Conservation (phyloP, 2,888 invertebrate genomes). For the Oscheius sp. region DNA sequence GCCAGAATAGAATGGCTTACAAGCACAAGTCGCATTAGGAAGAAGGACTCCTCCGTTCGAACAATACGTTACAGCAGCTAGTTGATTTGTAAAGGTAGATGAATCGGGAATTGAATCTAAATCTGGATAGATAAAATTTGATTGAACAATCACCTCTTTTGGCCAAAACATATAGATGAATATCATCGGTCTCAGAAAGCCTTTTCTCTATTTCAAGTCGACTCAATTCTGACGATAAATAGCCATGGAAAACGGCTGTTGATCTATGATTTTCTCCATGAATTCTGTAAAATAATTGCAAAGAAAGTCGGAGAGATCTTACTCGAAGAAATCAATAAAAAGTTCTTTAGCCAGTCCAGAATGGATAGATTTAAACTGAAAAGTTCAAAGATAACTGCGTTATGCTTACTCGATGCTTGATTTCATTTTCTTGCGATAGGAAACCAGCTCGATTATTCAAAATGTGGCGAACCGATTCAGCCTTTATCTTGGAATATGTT, state of each 20-base stretch:
- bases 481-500: background rate
- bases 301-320: background rate
- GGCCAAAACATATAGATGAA: background rate
- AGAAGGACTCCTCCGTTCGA: conserved; percentile 39
- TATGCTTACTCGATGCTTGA: background rate
- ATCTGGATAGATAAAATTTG: background rate
- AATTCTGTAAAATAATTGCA: background rate
- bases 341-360: background rate
- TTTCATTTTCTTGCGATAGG: background rate
- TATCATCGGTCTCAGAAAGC: background rate
- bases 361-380: background rate
- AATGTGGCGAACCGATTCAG: background rate
- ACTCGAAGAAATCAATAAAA: conserved; percentile 14
- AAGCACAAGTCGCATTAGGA: conserved; percentile 44
- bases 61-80: conserved; percentile 19
- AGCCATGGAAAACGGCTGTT: conserved; percentile 4
- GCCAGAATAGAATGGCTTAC: conserved; percentile 37
- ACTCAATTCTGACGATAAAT: background rate
- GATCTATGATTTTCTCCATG: conserved; percentile 8
- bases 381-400: no score
- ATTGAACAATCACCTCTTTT: no score
- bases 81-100: background rate
- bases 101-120: background rate
- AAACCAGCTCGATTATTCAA: conserved; percentile 1
- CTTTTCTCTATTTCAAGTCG: background rate